A percentile compares a stretch with the other conserved stretches of the same genome.
Evolutionary conservation across 2,113 vertebrate species (phyloP).

Genomic region (Takifugu bimaculatus): DNA sequence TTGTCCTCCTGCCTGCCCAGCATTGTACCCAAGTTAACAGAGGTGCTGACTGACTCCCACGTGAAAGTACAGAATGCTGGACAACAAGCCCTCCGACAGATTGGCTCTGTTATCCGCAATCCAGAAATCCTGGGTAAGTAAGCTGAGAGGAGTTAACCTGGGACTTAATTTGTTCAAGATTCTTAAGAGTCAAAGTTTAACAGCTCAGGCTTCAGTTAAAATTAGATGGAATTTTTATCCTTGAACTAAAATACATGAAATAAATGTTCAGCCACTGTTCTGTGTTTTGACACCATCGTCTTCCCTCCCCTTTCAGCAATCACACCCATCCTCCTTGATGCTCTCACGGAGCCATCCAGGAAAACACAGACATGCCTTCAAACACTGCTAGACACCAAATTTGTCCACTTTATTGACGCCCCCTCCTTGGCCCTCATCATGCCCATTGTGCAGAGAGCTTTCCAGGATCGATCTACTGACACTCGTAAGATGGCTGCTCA

Average conservation of each 20-base stretch:
- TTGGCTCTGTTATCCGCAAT: conserved; percentile 96
- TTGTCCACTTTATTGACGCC: conserved; percentile 98
- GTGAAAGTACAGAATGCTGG: conserved; percentile 98
- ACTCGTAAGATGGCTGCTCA: conserved; percentile 99
- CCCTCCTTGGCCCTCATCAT: conserved; percentile 97
- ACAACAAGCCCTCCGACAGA: conserved; percentile 93
- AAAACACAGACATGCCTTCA: conserved; percentile 95
- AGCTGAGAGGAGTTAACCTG: background rate
- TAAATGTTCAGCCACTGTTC: background rate
- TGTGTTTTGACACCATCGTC: background rate
- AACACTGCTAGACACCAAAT: conserved; percentile 94
- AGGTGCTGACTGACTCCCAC: conserved; percentile 96
- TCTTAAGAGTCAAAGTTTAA: too few relatives aligned
- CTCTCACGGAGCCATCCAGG: conserved; percentile 92
- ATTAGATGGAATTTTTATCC: too few relatives aligned
- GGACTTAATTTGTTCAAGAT: too few relatives aligned
- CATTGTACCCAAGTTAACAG: conserved; percentile 96
- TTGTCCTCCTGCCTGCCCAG: conserved; percentile 95
- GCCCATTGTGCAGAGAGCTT: conserved; percentile 97
- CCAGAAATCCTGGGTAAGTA: conserved; percentile 92
- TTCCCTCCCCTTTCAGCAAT: conserved; percentile 78
- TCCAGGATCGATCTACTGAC: conserved; percentile 96
- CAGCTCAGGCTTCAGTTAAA: too few relatives aligned
- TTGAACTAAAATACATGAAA: background rate
- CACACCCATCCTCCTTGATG: conserved; percentile 90